Base-by-base conservation (phyloP, 53 echinoderm and acorn worm genomes). In the Patiria pectinifera region DNA sequence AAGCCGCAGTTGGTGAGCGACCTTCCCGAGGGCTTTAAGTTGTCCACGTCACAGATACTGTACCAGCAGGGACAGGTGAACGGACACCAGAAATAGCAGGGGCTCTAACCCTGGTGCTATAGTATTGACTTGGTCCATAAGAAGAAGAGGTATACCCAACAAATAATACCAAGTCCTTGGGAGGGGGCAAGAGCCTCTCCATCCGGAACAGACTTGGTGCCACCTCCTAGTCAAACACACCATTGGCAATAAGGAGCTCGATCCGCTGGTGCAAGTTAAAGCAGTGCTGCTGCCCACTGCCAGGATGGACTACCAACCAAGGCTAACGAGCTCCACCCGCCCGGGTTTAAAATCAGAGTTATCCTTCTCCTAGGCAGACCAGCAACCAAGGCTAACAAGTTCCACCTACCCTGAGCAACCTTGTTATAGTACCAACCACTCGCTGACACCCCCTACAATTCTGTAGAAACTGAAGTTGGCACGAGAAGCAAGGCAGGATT, bases 371-470 rank as follows among this genome's bases (percentile, higher is more conserved):
- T 35, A 35, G 35, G 35, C 35, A 35, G 35, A 35, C 35, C 1
- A 35, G 0, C 0, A 35, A 35, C 35, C 35, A 35, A 35, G 35
- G 35, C 35, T 35, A 35, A n/a, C n/a, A n/a, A n/a, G n/a, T n/a
- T n/a, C n/a, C n/a, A n/a, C n/a, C n/a, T n/a, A n/a, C n/a, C n/a
- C n/a, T n/a, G n/a, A n/a, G n/a, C n/a, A n/a, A n/a, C 24, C 19
- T 23, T 7, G 24, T 23, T 72, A n/a, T 23, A 72, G 72, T 18
- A 18, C 72, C 72, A 72, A 18, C 4, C 4, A 72, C 72, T 72
- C 72, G 72, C 72, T 23, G 72, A 72, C 72, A 72, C 72, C 72
- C 72, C n/a, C n/a, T n/a, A n/a, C n/a, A 23, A 74, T 74, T 74
- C 74, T 74, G 74, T 74, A 19, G 74, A 74, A 74, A 74, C 74